Conservation (phyloP, 2,888 invertebrate genomes). For the Dascillus cervinus region DNA sequence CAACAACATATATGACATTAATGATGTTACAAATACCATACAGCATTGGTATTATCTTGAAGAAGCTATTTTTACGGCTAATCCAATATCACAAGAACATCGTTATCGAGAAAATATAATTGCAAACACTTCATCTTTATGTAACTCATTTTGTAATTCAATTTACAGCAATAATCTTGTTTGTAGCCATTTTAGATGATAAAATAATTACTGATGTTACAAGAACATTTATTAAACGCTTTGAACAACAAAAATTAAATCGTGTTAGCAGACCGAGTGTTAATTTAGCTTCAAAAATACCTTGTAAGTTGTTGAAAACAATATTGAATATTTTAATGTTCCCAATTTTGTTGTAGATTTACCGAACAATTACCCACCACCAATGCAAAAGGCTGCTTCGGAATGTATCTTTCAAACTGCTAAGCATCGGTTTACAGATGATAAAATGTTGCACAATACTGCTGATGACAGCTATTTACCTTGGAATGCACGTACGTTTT, state of each 20-base stretch:
- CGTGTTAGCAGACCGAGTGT: conserved; percentile 21
- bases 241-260: conserved; percentile 47
- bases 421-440: conserved; percentile 13
- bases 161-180: too few species aligned
- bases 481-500: conserved; percentile 29
- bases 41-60: conserved; percentile 49
- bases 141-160: conserved; percentile 8
- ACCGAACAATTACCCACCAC: conserved; percentile 32
- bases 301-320: conserved; percentile 21
- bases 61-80: conserved; percentile 52
- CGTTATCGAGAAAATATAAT: conserved; percentile 62
- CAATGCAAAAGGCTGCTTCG: conserved; percentile 37
- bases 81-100: conserved; percentile 55
- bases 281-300: conserved; percentile 27
- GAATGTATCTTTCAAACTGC: conserved; percentile 27
- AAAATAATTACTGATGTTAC: conserved; percentile 51
- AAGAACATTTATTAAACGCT: conserved; percentile 54
- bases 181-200: conserved; percentile 53
- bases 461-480: conserved; percentile 26
- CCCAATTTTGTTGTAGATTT: conserved; percentile 24
- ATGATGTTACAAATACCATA: conserved; percentile 48
- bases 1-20: conserved; percentile 50
- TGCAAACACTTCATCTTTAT: conserved; percentile 43
- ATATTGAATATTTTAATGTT: conserved; percentile 1
- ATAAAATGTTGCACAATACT: conserved; percentile 15